These are phyloP conservation scores for Troides aeacus DNA, from an alignment of 2,888 invertebrate genomes.

Conservation along the genomic window DNA sequence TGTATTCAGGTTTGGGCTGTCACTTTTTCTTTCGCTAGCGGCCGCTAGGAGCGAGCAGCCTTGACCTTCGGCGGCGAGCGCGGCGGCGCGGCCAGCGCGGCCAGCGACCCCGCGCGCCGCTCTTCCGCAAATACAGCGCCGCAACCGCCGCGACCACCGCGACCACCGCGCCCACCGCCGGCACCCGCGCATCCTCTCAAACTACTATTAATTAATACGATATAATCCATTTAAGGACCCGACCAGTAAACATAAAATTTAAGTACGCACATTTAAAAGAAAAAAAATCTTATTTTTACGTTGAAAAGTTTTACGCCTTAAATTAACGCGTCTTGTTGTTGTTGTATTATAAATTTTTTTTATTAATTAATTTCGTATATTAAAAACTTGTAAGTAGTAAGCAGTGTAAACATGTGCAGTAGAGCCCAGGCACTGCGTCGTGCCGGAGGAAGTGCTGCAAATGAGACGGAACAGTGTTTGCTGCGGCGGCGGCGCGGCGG, in stretches of 20 bases:
- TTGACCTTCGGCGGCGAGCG: slow-evolving; percentile 76
- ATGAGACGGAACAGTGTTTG: slow-evolving; percentile 61
- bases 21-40: slow-evolving; percentile 76
- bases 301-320: neutral
- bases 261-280: neutral
- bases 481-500: slow-evolving; percentile 37
- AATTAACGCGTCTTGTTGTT: neutral
- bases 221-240: slow-evolving; percentile 8
- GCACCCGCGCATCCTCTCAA: neutral
- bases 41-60: slow-evolving; percentile 53
- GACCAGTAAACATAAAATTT: slow-evolving; percentile 1
- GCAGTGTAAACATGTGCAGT: neutral
- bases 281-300: neutral
- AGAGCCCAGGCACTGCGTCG: slow-evolving; percentile 22
- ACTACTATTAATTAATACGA: slow-evolving; percentile 11
- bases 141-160: slow-evolving; percentile 17
- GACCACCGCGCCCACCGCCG: neutral
- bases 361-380: no score
- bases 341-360: neutral
- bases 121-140: slow-evolving; percentile 37
- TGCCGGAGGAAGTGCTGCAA: slow-evolving; percentile 52
- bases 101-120: slow-evolving; percentile 61
- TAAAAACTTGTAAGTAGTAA: neutral
- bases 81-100: slow-evolving; percentile 66
- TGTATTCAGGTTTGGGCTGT: slow-evolving; percentile 77